Conservation (phyloP, 2,797 vertebrate species). For the Microhierax caerulescens region DNA sequence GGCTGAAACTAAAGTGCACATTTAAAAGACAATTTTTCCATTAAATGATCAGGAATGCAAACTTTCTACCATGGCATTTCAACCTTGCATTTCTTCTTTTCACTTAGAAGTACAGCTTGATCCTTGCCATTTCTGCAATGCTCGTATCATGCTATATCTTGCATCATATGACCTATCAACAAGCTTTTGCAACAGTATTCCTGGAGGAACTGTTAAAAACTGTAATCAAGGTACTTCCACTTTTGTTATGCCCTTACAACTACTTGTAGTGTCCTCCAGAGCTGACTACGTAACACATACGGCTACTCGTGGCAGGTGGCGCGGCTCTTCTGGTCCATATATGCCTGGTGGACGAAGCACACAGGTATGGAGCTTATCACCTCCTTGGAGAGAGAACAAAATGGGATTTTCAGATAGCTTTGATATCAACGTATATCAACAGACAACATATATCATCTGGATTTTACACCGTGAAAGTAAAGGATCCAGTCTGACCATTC, state of each 20-base stretch:
- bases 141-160: not conserved
- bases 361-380: constrained; percentile 85
- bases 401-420: not conserved
- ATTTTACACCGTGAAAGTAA: not conserved
- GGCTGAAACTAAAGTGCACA: not conserved
- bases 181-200: not conserved
- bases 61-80: not conserved
- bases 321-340: constrained; percentile 90
- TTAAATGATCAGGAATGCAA: not conserved
- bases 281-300: constrained; percentile 74
- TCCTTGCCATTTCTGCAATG: not conserved
- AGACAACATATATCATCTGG: not conserved
- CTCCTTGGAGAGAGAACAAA: constrained; percentile 76
- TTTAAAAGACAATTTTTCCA: not conserved
- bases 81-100: not conserved
- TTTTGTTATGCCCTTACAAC: not conserved
- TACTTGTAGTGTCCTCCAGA: constrained; percentile 11
- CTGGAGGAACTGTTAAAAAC: not conserved
- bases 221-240: not conserved
- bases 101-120: not conserved
- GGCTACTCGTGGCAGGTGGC: constrained; percentile 88
- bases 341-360: constrained; percentile 91
- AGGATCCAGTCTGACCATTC: not conserved
- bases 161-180: not conserved
- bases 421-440: not conserved